Conservation (phyloP, 1,140 invertebrate genomes). For the Mactra quadrangularis region DNA sequence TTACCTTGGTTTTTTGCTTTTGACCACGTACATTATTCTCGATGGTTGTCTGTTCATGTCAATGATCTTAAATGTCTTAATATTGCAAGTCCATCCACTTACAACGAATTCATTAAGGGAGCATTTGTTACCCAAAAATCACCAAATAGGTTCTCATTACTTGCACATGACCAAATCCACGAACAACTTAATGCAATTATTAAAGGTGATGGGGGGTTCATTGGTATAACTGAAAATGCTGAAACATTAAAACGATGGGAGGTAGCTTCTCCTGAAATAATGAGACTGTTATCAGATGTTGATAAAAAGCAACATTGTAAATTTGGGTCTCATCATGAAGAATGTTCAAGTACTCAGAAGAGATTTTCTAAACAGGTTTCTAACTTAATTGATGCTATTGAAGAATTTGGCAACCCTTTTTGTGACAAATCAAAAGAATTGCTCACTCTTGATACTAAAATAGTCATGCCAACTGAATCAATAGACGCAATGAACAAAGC, state of each 20-base stretch:
- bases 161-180: constrained; percentile 23
- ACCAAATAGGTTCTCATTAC: not conserved
- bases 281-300: not conserved
- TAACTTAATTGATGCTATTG: not conserved
- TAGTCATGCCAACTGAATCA: not conserved
- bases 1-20: not conserved
- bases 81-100: not conserved
- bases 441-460: not conserved
- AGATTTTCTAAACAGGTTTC: not conserved
- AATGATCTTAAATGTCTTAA: not conserved
- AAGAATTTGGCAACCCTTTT: not conserved
- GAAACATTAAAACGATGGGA: not conserved
- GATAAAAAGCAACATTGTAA: constrained; percentile 1
- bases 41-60: constrained; percentile 4
- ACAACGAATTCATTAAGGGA: not conserved
- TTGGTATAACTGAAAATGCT: constrained; percentile 2
- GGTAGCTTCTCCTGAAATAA: constrained; percentile 1
- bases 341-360: not conserved
- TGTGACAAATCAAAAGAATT: not conserved
- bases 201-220: constrained; percentile 22
- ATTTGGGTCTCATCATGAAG: not conserved
- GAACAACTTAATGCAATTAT: constrained; percentile 15
- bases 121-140: not conserved
- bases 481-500: not conserved
- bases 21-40: not conserved